Base-by-base conservation (phyloP, 2,797 vertebrate species). In the Brotula barbata region DNA sequence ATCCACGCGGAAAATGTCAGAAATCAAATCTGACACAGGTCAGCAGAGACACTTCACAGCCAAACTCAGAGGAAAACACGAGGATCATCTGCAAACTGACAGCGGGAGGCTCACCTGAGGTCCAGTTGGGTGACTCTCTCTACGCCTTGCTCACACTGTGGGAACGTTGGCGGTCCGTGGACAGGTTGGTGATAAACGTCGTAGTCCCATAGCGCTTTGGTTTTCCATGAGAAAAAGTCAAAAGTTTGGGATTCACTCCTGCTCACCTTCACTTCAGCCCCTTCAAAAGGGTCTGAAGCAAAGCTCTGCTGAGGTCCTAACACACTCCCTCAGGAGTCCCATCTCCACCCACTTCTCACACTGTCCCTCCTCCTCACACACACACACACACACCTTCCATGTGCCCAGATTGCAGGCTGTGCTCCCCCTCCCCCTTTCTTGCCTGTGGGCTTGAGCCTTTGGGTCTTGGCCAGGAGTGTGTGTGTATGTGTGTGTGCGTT, bases 321-420 rank as follows among this genome's bases (percentile, higher is more conserved):
- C 73, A 83, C 85, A 80, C 81, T 78, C 80, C 72, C 87, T 75
- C 71, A 76, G 71, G 71, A 83, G 44, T 68, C 68, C 68, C 86
- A 80, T 82, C 87, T 73, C 82, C 87, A 80, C 87, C 86, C 85
- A 80, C 81, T 82, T 82, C 59, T 73, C 63, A 63, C 65, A 64
- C 77, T 76, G 83, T 69, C 78, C 87, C 82, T 85, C 85, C 87
- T 79, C 83, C 61, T 44, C 44, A 28, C n/a, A 52, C 37, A n/a
- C 37, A 39, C 14, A n/a, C 67, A 50, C 66, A 49, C 74, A 73
- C 70, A 44, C 62, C 45, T 46, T 45, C 43, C 28, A 71, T 82
- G 60, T 75, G 81, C 78, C 79, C 87, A 89, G 83, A 88, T 88
- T 83, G 84, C 75, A 67, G 65, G 64, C 59, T 72, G 63, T 55